These are phyloP conservation scores for Brachionus rotundiformis DNA, from an alignment of 1,140 invertebrate species.

Conservation along the genomic window DNA sequence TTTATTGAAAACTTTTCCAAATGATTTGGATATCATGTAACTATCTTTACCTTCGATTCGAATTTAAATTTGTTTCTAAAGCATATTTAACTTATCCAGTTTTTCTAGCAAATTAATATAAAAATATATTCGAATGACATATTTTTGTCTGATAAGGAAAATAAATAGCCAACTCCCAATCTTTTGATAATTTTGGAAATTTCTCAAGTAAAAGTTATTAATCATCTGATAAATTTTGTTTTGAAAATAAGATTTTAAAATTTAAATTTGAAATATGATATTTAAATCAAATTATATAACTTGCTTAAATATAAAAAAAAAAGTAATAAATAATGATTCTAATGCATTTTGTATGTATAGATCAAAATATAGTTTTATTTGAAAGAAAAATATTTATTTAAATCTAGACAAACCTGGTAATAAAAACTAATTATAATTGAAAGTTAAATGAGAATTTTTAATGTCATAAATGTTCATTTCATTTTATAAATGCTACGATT, in stretches of 20 bases:
- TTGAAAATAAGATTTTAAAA: no score
- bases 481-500: not conserved
- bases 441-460: conserved; percentile 11
- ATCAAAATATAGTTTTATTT: not conserved
- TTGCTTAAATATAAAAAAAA: conserved; percentile 1
- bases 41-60: not conserved
- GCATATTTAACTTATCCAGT: not conserved
- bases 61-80: not conserved
- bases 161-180: not conserved
- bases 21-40: not conserved
- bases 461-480: conserved; percentile 3
- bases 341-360: not conserved
- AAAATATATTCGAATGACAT: not conserved
- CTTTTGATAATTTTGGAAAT: not conserved
- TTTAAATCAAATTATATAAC: not conserved
- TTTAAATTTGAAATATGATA: not conserved
- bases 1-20: no score
- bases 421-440: conserved; percentile 11
- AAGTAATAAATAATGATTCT: not conserved
- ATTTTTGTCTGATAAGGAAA: not conserved
- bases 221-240: not conserved
- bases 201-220: not conserved
- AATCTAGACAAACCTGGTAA: conserved; percentile 1
- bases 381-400: conserved; percentile 4
- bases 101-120: not conserved